Conservation (phyloP, 2,888 invertebrate species). For the Shargacucullia verbasci region DNA sequence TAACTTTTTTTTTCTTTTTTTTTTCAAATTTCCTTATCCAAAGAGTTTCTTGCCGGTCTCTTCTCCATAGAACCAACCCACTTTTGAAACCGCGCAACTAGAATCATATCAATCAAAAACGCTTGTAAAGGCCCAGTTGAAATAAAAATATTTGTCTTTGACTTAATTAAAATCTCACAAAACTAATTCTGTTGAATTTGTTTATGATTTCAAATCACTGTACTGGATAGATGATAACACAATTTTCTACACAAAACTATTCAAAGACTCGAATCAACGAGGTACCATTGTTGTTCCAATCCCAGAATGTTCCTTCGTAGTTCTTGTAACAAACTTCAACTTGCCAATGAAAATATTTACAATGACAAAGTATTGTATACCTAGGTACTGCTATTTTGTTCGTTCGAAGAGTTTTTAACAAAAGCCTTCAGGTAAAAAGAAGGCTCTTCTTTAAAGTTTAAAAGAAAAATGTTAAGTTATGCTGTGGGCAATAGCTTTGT, state of each 20-base stretch:
- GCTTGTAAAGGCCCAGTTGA: too few relatives aligned
- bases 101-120: too few relatives aligned
- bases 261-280: slow-evolving; percentile 6
- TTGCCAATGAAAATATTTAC: slow-evolving; percentile 40
- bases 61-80: too few relatives aligned
- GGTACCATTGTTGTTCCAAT: slow-evolving; percentile 22
- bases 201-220: not conserved
- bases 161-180: too few relatives aligned
- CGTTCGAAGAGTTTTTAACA: slow-evolving; percentile 17
- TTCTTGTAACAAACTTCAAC: slow-evolving; percentile 28
- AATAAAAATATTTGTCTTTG: too few relatives aligned
- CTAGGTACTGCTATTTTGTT: slow-evolving; percentile 6
- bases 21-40: too few relatives aligned
- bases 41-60: too few relatives aligned
- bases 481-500: too few relatives aligned
- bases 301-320: slow-evolving; percentile 37
- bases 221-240: too few relatives aligned
- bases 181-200: not conserved
- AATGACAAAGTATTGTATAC: slow-evolving; percentile 37
- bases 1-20: too few relatives aligned
- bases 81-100: too few relatives aligned
- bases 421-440: slow-evolving; percentile 10
- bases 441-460: not conserved
- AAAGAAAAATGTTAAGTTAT: not conserved
- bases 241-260: slow-evolving; percentile 16